Percentiles rank a stretch among this genome's conserved stretches.
Conservation (phyloP, 2,888 invertebrate genomes). For the Aethes cnicana region DNA sequence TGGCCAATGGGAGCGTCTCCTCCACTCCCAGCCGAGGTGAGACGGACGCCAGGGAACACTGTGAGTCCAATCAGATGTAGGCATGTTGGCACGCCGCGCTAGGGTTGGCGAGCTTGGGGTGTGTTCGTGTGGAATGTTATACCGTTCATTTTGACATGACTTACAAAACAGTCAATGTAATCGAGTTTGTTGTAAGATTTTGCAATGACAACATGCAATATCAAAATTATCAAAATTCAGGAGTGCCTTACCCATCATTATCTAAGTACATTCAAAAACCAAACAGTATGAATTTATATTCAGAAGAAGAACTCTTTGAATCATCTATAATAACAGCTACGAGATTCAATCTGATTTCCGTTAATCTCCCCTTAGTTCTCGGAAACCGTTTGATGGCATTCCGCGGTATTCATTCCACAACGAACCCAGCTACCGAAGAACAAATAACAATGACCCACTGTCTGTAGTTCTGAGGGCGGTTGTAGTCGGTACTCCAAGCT, state of each 20-base stretch:
- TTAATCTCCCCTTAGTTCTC: no score
- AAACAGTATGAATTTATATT: no score
- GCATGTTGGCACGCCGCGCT: slow-evolving; percentile 50
- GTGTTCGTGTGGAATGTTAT: slow-evolving; percentile 33
- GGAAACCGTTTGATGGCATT: slow-evolving; percentile 22
- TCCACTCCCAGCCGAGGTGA: slow-evolving; percentile 80
- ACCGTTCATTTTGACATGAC: no score
- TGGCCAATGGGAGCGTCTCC: slow-evolving; percentile 63
- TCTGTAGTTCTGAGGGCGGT: background rate
- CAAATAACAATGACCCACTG: slow-evolving; percentile 1
- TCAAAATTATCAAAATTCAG: no score
- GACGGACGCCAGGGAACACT: slow-evolving; percentile 70
- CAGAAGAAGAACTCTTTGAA: no score
- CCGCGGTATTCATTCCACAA: slow-evolving; percentile 46
- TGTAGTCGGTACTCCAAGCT: slow-evolving; percentile 9
- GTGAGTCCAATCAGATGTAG: slow-evolving; percentile 73
- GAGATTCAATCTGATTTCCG: no score
- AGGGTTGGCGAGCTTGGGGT: slow-evolving; percentile 9
- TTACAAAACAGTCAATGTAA: no score
- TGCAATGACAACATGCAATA: no score
- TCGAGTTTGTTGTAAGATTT: no score
- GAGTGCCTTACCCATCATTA: no score
- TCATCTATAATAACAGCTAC: no score
- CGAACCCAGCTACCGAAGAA: slow-evolving; percentile 38
- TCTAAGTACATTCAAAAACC: no score